Conservation (phyloP, 2,888 invertebrate genomes). For the Dasysyrphus albostriatus region DNA sequence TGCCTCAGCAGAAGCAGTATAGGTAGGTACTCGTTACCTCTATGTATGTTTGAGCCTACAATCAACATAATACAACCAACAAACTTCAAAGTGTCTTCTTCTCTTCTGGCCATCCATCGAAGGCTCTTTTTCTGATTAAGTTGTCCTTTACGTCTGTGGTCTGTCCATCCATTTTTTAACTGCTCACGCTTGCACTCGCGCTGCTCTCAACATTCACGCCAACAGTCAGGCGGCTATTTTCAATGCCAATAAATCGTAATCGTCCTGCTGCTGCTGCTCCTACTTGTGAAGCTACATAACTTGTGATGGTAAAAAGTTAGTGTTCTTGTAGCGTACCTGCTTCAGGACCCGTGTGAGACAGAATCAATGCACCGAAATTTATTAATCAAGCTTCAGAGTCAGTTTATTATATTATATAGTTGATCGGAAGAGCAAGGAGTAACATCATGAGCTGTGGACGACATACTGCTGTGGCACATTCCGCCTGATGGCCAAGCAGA, state of each 20-base stretch:
- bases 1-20: slow-evolving; percentile 26
- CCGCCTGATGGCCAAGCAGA: slow-evolving; percentile 45
- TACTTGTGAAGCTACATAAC: not conserved
- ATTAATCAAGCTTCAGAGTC: slow-evolving; percentile 66
- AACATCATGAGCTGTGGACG: slow-evolving; percentile 6
- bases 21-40: not conserved
- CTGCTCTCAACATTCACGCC: slow-evolving; percentile 74
- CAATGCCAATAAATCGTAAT: slow-evolving; percentile 76
- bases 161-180: slow-evolving; percentile 66
- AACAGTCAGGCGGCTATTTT: slow-evolving; percentile 72
- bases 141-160: slow-evolving; percentile 62
- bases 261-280: slow-evolving; percentile 55
- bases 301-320: slow-evolving; percentile 8
- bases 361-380: slow-evolving; percentile 65
- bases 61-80: not conserved
- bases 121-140: slow-evolving; percentile 64
- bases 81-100: slow-evolving; percentile 29
- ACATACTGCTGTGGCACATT: slow-evolving; percentile 28
- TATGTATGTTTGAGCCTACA: too few species aligned
- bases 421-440: slow-evolving; percentile 37
- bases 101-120: slow-evolving; percentile 33
- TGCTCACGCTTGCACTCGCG: slow-evolving; percentile 73
- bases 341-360: slow-evolving; percentile 60
- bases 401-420: slow-evolving; percentile 19
- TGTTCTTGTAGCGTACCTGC: slow-evolving; percentile 70